Evolutionary conservation across 1,140 invertebrate species (phyloP), one percentile per base, ranked within the genome.

Genomic region (Drosophila gunungcola): DNA sequence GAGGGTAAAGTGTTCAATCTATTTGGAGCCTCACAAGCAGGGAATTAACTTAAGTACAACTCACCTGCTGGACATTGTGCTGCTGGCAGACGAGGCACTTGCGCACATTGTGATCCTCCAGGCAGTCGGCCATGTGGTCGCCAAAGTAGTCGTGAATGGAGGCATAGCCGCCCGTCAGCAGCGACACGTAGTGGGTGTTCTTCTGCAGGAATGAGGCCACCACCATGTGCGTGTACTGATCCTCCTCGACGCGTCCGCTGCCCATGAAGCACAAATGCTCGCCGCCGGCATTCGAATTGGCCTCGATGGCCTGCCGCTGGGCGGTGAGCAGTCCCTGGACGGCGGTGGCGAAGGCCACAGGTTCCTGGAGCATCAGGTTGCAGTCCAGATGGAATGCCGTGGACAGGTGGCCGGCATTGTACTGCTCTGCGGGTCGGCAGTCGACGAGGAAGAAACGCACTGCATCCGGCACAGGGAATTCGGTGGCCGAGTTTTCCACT

Each of bases 311-410:
- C 92, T 98, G 97, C 70, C 96, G 94, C 92, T 99, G 98, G 6
- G 97, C 97, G 85, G 96, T 96, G 16, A 98, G 94, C 51, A 99
- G 93, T 0, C 97, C 98, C 93, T 99, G 97, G 29, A 99, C 97
- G 45, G 98, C 98, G 53, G 97, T 99, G 51, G 96, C 95, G 93
- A 99, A 99, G 38, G 98, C 96, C 72, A 95, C 95, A 10, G 98
- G 98, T 90, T 99, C 98, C 94, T 98, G 97, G 25, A 99, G 94
- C 97, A 99, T 98, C 94, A 99, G 94, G 93, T 98, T 98, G 86
- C 98, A 98, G 93, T 99, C 98, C 29, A 99, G 94, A 93, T 99
- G 98, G 94, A 99, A 99, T 43, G 99, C 98, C 51, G 98, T 99
- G 2, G 97, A 96, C 73, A 99, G 94, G 93, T 99, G 98, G 1